Evolutionary conservation across 2,888 invertebrate species (phyloP).

Genomic region (Frankliniella fusca): DNA sequence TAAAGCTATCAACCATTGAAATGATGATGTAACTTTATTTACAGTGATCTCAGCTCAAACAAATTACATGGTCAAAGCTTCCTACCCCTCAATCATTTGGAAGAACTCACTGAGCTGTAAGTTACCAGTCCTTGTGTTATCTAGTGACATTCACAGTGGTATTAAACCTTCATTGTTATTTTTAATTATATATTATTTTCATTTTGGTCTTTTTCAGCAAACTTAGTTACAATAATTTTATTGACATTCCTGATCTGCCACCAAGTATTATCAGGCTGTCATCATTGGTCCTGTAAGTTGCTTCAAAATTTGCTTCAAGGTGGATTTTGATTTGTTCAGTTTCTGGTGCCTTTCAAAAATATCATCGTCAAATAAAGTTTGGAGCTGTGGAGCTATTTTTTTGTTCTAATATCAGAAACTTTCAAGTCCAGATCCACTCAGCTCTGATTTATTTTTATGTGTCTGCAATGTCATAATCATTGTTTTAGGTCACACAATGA

Average conservation of each 20-base stretch:
- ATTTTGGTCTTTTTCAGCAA: constrained; percentile 47
- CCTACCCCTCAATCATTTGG: constrained; percentile 50
- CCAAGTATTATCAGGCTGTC: constrained; percentile 46
- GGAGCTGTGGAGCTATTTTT: neutral
- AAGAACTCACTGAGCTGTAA: constrained; percentile 53
- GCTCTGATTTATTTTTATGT: too few species aligned
- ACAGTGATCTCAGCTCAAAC: constrained; percentile 58
- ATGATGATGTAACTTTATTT: constrained; percentile 38
- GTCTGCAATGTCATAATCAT: constrained; percentile 27
- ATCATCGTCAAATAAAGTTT: constrained; percentile 33
- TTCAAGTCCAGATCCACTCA: too few species aligned
- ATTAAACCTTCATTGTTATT: constrained; percentile 44
- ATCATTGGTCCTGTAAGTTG: constrained; percentile 52
- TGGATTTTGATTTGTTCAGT: constrained; percentile 25
- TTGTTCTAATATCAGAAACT: neutral
- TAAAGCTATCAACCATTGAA: neutral
- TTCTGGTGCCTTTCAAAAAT: constrained; percentile 30
- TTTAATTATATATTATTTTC: constrained; percentile 51
- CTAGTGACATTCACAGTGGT: constrained; percentile 49
- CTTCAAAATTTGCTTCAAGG: constrained; percentile 17
- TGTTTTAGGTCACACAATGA: constrained; percentile 52
- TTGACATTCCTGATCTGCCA: constrained; percentile 52
- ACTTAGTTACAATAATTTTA: constrained; percentile 57
- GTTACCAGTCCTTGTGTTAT: constrained; percentile 47
- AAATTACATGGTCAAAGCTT: constrained; percentile 51